These are phyloP conservation scores for Drosophila paramelanica DNA, from an alignment of 2,888 invertebrate species.

Conservation along the genomic window DNA sequence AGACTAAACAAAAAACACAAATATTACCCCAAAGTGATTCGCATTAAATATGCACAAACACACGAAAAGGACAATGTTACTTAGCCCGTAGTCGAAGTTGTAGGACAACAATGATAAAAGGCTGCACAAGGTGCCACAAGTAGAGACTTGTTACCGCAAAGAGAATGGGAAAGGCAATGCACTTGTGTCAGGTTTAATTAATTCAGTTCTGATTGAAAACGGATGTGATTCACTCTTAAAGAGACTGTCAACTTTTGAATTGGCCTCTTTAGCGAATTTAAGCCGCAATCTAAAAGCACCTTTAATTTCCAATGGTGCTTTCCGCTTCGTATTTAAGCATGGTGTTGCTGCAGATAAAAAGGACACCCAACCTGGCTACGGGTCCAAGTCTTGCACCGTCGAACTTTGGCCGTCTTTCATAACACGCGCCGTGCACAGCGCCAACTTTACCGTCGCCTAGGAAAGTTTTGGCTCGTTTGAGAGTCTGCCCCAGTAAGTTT, in stretches of 20 bases:
- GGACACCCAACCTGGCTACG: slow-evolving; percentile 23
- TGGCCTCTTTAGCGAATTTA: slow-evolving; percentile 36
- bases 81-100: slow-evolving; percentile 9
- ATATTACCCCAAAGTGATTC: slow-evolving; percentile 61
- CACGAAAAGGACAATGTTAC: slow-evolving; percentile 56
- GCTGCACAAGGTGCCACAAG: slow-evolving; percentile 3
- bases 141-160: not conserved
- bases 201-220: slow-evolving; percentile 59
- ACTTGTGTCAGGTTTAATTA: slow-evolving; percentile 63
- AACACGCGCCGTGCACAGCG: slow-evolving; percentile 63
- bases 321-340: not conserved
- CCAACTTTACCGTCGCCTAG: slow-evolving; percentile 62
- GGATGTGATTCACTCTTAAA: slow-evolving; percentile 25
- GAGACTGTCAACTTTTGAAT: slow-evolving; percentile 29
- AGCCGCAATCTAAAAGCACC: slow-evolving; percentile 20
- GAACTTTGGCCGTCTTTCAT: slow-evolving; percentile 76
- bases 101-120: slow-evolving; percentile 26
- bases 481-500: slow-evolving; percentile 19
- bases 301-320: slow-evolving; percentile 30
- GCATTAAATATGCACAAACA: slow-evolving; percentile 66
- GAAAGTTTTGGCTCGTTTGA: slow-evolving; percentile 58
- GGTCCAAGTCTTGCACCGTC: slow-evolving; percentile 34
- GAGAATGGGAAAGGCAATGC: slow-evolving; percentile 29
- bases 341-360: slow-evolving; percentile 32
- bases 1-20: slow-evolving; percentile 45